Base-by-base conservation (phyloP, 1,140 invertebrate species). In the Chironomus striatipennis region DNA sequence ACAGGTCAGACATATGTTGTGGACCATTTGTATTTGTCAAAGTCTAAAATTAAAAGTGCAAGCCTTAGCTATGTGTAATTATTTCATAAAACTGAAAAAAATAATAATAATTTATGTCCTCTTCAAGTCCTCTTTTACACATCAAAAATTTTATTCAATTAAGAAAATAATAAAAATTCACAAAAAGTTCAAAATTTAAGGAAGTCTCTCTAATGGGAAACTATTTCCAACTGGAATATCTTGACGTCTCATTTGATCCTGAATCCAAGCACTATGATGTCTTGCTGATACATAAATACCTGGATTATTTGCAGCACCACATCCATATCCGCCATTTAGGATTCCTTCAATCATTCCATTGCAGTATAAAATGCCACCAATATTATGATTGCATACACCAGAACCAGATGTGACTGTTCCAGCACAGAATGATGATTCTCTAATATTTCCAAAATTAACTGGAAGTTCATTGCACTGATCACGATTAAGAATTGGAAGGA, bases 401-500 rank as follows among this genome's bases (percentile, higher is more conserved):
- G 65, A 18, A 21, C 65, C 65, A 10, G 65, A 15, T 18, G 17
- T 20, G n/a, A 70, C 9, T 6, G 20, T 18, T 20, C 65, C 65
- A 20, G 65, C 65, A 70, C 65, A 70, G 8, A 70, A 20, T 17
- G 18, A 18, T 20, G 8, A 9, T 20, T 70, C 65, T 18, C 15
- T 18, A 4, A 70, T 18, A 7, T 17, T 18, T 1, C 65, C 65
- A 7, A 70, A 70, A 21, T 70, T 70, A 9, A 21, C 20, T 8
- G 65, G n/a, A 70, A 70, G 65, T 20, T 18, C 65, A 70, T 70
- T 70, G 18, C 65, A 70, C 18, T 18, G 17, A 21, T 70, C 65
- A 21, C 65, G 65, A 70, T 70, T 70, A 1, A 70, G 9, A 10
- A 70, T 70, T 70, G 65, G 65, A 18, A 70, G 17, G 18, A 7